A percentile compares a stretch with the other conserved stretches of the same genome.
These are phyloP conservation scores for Brachyptera risi DNA, from an alignment of 2,888 invertebrate species.

Conservation along the genomic window DNA sequence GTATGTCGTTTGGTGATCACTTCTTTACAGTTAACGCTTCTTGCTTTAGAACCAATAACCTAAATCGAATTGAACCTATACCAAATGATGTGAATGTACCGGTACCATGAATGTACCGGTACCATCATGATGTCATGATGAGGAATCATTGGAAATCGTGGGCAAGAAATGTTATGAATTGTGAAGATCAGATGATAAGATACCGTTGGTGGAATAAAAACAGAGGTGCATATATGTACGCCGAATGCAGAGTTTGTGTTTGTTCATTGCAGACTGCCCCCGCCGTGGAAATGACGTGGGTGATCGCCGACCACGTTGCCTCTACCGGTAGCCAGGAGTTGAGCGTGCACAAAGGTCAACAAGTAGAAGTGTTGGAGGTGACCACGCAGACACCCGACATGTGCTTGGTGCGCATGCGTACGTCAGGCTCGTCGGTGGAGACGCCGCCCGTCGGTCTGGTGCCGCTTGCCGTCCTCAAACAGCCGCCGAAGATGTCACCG, in stretches of 20 bases:
- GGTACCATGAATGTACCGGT: too few species aligned
- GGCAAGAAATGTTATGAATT: too few species aligned
- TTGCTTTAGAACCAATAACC: too few species aligned
- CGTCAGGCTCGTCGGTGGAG: slow-evolving; percentile 40
- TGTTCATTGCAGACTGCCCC: slow-evolving; percentile 17
- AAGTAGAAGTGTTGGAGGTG: slow-evolving; percentile 86
- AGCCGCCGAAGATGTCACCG: slow-evolving; percentile 59
- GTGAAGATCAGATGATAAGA: too few species aligned
- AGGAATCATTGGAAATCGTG: too few species aligned
- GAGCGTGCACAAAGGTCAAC: slow-evolving; percentile 84
- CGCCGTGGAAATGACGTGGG: slow-evolving; percentile 86
- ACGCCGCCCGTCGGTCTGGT: slow-evolving; percentile 75
- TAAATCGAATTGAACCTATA: too few species aligned
- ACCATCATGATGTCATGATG: too few species aligned
- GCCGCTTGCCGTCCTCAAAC: slow-evolving; percentile 72
- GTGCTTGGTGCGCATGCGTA: slow-evolving; percentile 49
- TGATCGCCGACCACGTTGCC: slow-evolving; percentile 80
- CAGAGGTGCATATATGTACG: too few species aligned
- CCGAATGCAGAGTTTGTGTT: neutral
- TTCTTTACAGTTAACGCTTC: too few species aligned
- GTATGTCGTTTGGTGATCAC: too few species aligned
- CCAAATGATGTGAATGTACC: too few species aligned
- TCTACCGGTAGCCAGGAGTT: slow-evolving; percentile 72
- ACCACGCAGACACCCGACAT: slow-evolving; percentile 53
- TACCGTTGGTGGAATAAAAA: too few species aligned